Base-by-base conservation (phyloP, 2,113 vertebrate genomes). In the Crotophaga sulcirostris region DNA sequence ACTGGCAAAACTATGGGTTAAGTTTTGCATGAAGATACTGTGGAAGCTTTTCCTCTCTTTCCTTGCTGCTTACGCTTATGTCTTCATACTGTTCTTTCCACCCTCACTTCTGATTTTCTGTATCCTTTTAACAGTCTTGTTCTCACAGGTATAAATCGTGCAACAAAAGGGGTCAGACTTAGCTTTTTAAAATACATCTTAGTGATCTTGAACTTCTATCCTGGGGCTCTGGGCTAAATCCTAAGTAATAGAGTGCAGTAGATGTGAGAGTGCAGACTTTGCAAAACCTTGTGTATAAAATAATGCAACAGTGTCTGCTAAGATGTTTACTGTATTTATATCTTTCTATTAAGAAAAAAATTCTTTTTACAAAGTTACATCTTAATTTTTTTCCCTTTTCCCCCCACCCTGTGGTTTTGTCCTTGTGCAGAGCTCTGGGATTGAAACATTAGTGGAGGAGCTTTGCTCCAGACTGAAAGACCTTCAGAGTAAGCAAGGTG, bases 381-480 rank as follows among this genome's bases (percentile, higher is more conserved):
- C 38, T 38, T 16, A 8, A 10, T 34, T 19, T 0, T 20, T 25
- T 7, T 31, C 3, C 3, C 8, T 8, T 3, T 17, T 8, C 5
- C 23, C 8, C 36, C 18, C 5, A 3, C 13, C 11, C 2, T 3
- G 1, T 89, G 56, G 1, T 78, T 95, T 66, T 96, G 13, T 89
- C 96, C 15, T 77, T 28, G 1, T 67, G 17, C 98, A 99, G 99
- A 99, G 99, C 98, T 99, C 99, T 97, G 99, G 99, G 76, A 99
- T 99, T 89, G 99, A 99, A 98, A 99, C 98, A 11, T 97, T 99
- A 96, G 99, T 99, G 97, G 99, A 99, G 97, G 99, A 99, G 98
- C 99, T 99, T 97, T 99, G 99, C 98, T 99, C 99, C 97, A 99
- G 99, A 96, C 98, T 99, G 93, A 99, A 99, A 97, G 99, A 99